Conservation (phyloP, 2,888 invertebrate genomes). For the Dryomyza anilis region DNA sequence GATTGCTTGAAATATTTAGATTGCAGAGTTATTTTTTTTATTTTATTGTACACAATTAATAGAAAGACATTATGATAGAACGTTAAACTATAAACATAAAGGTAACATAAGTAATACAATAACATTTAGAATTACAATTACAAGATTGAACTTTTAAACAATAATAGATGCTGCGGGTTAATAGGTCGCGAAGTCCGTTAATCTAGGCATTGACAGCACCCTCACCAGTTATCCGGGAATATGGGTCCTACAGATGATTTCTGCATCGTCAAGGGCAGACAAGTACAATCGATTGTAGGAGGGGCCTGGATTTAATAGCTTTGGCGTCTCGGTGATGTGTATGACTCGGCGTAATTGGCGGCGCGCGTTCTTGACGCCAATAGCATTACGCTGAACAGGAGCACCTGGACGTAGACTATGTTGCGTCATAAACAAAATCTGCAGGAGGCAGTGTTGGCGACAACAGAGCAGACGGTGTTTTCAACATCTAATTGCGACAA, state of each 20-base stretch:
- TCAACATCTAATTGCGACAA: no score
- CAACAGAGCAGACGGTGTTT: no score
- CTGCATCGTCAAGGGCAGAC: constrained; percentile 70
- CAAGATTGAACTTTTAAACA: no score
- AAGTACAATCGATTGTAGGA: constrained; percentile 68
- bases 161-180: no score
- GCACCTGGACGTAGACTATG: constrained; percentile 76
- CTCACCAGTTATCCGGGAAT: constrained; percentile 87
- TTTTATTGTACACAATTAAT: no score
- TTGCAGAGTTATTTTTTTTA: no score
- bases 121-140: no score
- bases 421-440: constrained; percentile 64
- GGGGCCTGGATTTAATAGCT: constrained; percentile 78
- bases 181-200: no score
- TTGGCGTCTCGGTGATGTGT: constrained; percentile 72
- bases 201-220: constrained; percentile 71
- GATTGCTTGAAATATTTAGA: no score
- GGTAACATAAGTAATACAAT: no score
- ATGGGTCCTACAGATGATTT: constrained; percentile 83
- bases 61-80: no score
- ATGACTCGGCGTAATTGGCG: constrained; percentile 66
- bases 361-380: constrained; percentile 83
- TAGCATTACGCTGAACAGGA: constrained; percentile 73
- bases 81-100: no score
- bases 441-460: constrained; percentile 43